Evolutionary conservation across 2,797 vertebrate species (phyloP), one percentile per base, ranked within the genome.

Genomic region (Cercopithecus hamlyni): DNA sequence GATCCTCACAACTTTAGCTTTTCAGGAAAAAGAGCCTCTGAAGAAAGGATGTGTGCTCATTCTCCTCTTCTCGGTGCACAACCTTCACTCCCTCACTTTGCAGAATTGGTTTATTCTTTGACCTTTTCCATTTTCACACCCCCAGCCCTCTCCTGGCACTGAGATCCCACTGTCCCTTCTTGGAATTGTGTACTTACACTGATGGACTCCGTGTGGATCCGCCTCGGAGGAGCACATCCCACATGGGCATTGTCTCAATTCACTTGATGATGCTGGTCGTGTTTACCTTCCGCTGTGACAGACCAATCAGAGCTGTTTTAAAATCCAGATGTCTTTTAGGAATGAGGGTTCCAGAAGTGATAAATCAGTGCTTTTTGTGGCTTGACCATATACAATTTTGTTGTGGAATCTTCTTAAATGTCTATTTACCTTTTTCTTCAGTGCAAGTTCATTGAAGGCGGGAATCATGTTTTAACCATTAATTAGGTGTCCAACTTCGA

Each of bases 251-350:
- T 4, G 19, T 58, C 50, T 41, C 77, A 41, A 36, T 67, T 52
- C 43, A 52, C 85, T 52, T 22, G 33, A 22, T 14, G 43, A 1
- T 75, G 20, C 50, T 58, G 58, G 70, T 88, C 5, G 7, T 73
- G 82, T 95, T 83, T 90, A 81, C 41, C 73, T 82, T 94, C n/a
- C 12, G 1, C 55, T 84, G 27, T 84, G 57, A 64, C 36, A 64
- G 45, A 22, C 86, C 67, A 90, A 55, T 70, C n/a, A 80, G 6
- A 20, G 26, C 50, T 48, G 13, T 80, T 75, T 75, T 52, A 88
- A 95, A 89, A 93, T 89, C 41, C 94, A 80, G 48, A 77, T 97
- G 50, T 77, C 45, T 58, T 88, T 93, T 50, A 93, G 79, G 64
- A 80, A 72, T 26, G 81, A 87, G 67, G 36, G 82, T 81, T 79